Base-by-base conservation (phyloP, 2,888 invertebrate species). In the Drosophila setosimentum region DNA sequence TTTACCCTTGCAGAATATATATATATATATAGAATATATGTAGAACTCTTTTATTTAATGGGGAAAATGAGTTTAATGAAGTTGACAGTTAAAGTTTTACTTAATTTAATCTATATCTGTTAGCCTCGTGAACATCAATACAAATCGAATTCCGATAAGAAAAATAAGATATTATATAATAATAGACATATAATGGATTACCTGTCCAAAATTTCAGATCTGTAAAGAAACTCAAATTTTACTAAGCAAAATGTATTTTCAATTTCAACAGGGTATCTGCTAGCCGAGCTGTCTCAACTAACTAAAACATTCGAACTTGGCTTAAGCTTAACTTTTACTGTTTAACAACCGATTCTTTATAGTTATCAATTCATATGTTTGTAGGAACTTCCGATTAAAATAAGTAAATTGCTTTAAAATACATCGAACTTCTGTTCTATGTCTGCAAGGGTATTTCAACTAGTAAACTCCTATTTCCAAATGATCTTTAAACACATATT, bases 51-150 rank as follows among this genome's bases (percentile, higher is more conserved):
- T n/a, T n/a, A n/a, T n/a, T 45, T 1, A 45, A 7, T 7, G 21
- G 1, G 1, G 1, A 45, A 21, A 42, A 42, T 0, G 21, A 6
- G 0, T n/a, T 40, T 11, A n/a, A 40, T 2, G 11, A 42, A 2
- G 42, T 21, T 42, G 42, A n/a, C n/a, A n/a, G n/a, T n/a, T n/a
- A n/a, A n/a, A n/a, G n/a, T n/a, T n/a, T n/a, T n/a, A n/a, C n/a
- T n/a, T n/a, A n/a, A n/a, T n/a, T n/a, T n/a, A n/a, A n/a, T n/a
- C n/a, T n/a, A n/a, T n/a, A n/a, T n/a, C n/a, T n/a, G n/a, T n/a
- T n/a, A n/a, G n/a, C n/a, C n/a, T n/a, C n/a, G n/a, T n/a, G n/a
- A n/a, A n/a, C n/a, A n/a, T n/a, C n/a, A n/a, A n/a, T n/a, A n/a
- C n/a, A n/a, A n/a, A n/a, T n/a, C n/a, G n/a, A n/a, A n/a, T n/a